Base-by-base conservation (phyloP, 2,797 vertebrate species). In the Meriones psammophilus region DNA sequence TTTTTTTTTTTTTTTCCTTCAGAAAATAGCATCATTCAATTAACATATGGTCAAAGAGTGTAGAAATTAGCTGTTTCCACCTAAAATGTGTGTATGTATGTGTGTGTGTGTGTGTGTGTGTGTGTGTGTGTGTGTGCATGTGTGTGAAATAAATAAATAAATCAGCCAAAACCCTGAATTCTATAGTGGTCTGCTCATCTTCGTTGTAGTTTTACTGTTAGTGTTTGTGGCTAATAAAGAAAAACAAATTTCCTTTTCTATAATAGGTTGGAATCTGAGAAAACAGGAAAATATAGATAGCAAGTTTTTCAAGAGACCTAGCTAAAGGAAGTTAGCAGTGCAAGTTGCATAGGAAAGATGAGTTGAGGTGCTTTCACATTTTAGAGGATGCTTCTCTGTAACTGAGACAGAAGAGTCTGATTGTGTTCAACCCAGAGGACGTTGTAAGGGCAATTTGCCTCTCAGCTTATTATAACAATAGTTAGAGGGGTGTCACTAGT, bases 131-230 rank as follows among this genome's bases (percentile, higher is more conserved):
- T 36, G 69, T 20, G 39, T 76, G 73, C 14, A 13, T 76, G 64
- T 66, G 10, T 66, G 22, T 60, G 3, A 81, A 91, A 20, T 20
- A 15, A 6, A 30, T 30, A 81, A 91, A 20, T 20, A 15, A 6
- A 30, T 30, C 39, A 76, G 50, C 50, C 79, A 69, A 89, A 86
- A 79, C 24, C 33, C 26, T 36, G 39, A 96, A 92, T 85, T 79
- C 24, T 77, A 13, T 1, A 77, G 1, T 56, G 50, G 39, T 87
- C 30, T 92, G 28, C 2, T 76, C 56, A 90, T 62, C 18, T 68
- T 36, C 3, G 0, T 54, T 66, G 60, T 5, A 58, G 42, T 74
- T 54, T 58, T 22, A 46, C 6, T 77, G 8, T 56, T 79, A 54
- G 30, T 39, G 74, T 81, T 89, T 73, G 5, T 17, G 4, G 18